These are phyloP conservation scores for Hesperia comma DNA, from an alignment of 2,888 invertebrate species.

Conservation along the genomic window DNA sequence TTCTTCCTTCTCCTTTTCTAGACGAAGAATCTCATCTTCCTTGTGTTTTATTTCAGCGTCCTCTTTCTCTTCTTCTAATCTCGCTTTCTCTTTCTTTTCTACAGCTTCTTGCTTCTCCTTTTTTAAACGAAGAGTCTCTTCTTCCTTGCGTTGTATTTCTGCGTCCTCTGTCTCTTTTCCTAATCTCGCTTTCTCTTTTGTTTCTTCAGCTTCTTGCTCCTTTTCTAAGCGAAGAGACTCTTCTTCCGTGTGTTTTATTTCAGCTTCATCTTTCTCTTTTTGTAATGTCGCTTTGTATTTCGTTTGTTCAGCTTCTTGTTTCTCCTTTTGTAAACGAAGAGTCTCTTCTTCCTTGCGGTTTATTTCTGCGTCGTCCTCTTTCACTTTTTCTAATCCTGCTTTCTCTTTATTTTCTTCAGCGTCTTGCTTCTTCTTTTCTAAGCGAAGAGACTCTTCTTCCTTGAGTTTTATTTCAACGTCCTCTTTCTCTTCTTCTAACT, in stretches of 20 bases:
- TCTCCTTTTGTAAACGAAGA: constrained; percentile 5
- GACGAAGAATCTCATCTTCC: not conserved
- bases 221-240: not conserved
- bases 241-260: constrained; percentile 12
- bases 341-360: constrained; percentile 3
- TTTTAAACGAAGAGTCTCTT: too few relatives aligned
- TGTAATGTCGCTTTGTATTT: too few relatives aligned
- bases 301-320: constrained; percentile 9
- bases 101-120: too few relatives aligned
- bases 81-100: constrained; percentile 37
- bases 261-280: constrained; percentile 26
- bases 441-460: constrained; percentile 10
- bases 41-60: constrained; percentile 22
- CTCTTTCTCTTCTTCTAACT: constrained; percentile 1
- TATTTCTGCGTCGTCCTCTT: not conserved
- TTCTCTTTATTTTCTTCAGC: constrained; percentile 23
- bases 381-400: constrained; percentile 1
- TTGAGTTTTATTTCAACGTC: constrained; percentile 38
- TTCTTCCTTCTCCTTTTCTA: too few relatives aligned
- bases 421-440: too few relatives aligned
- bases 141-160: too few relatives aligned
- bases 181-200: not conserved
- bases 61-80: constrained; percentile 8
- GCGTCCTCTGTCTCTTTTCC: too few relatives aligned
- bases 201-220: constrained; percentile 20